phyloP scores from a whole-genome alignment of 92 coral and sea anemone genomes.

The Meandrina meandrites region DNA sequence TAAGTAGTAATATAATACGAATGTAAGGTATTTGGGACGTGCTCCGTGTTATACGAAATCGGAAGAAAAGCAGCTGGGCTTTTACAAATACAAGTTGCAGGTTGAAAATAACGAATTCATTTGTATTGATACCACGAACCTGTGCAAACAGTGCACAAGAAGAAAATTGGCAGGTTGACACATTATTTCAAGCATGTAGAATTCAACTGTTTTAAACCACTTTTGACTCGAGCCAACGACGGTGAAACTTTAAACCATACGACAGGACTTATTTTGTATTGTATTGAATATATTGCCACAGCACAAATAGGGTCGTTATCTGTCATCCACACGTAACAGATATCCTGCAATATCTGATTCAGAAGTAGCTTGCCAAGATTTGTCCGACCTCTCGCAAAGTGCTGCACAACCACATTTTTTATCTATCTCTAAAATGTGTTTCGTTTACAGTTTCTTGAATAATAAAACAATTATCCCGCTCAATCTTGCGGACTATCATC shows the following conservation, averaged over 20 bases:
- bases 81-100: neutral
- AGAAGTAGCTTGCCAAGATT: too few relatives aligned
- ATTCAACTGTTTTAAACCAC: neutral
- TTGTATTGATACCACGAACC: neutral
- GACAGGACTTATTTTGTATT: too few relatives aligned
- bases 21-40: neutral
- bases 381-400: too few relatives aligned
- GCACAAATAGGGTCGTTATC: too few relatives aligned
- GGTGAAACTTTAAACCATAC: neutral
- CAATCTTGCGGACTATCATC: too few relatives aligned
- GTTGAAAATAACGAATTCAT: neutral
- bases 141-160: neutral
- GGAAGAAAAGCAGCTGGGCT: neutral
- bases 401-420: too few relatives aligned
- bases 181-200: neutral
- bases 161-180: constrained; percentile 4
- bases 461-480: too few relatives aligned
- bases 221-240: neutral
- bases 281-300: too few relatives aligned
- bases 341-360: too few relatives aligned
- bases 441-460: too few relatives aligned
- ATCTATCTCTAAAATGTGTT: too few relatives aligned
- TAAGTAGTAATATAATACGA: neutral
- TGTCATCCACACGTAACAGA: too few relatives aligned
- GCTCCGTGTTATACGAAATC: neutral